Evolutionary conservation across 2,888 invertebrate species (phyloP).

Genomic region (Clepsis dumicolana): DNA sequence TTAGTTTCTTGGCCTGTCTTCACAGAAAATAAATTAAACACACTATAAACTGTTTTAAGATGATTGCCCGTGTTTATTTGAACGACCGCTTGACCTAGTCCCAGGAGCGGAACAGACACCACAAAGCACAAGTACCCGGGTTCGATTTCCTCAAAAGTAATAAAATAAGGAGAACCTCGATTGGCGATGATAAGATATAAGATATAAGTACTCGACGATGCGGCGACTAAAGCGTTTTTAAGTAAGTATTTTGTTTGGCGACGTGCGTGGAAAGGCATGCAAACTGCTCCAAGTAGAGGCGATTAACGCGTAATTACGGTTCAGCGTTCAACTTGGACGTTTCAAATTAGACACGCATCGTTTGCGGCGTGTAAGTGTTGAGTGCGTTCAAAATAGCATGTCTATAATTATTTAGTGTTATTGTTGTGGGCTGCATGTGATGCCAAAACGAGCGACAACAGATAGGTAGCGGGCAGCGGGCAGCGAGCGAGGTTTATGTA

Average conservation of each 20-base stretch:
- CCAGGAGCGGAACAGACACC: constrained; percentile 7
- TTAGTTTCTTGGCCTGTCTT: constrained; percentile 27
- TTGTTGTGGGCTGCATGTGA: constrained; percentile 79
- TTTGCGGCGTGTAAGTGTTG: constrained; percentile 54
- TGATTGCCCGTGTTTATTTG: constrained; percentile 38
- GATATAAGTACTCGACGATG: background rate
- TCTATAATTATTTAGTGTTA: constrained; percentile 84
- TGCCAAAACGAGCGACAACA: constrained; percentile 81
- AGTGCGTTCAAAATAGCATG: constrained; percentile 72
- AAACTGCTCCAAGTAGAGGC: background rate
- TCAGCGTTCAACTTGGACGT: constrained; percentile 36
- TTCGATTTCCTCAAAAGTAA: constrained; percentile 9
- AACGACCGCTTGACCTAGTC: constrained; percentile 32
- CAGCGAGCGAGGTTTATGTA: constrained; percentile 67
- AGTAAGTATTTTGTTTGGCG: constrained; percentile 16
- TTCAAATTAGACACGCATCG: constrained; percentile 67
- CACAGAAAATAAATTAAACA: constrained; percentile 34
- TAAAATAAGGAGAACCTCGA: constrained; percentile 10
- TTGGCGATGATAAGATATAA: background rate
- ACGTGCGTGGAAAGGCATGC: background rate
- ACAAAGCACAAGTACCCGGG: constrained; percentile 18
- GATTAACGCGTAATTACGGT: constrained; percentile 47
- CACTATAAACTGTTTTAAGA: constrained; percentile 33
- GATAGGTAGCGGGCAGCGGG: constrained; percentile 80
- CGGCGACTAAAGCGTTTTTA: constrained; percentile 6